Evolutionary conservation across 2,888 invertebrate genomes (phyloP), one percentile per base, ranked within the genome.

Genomic region (Nemoura dubitans): DNA sequence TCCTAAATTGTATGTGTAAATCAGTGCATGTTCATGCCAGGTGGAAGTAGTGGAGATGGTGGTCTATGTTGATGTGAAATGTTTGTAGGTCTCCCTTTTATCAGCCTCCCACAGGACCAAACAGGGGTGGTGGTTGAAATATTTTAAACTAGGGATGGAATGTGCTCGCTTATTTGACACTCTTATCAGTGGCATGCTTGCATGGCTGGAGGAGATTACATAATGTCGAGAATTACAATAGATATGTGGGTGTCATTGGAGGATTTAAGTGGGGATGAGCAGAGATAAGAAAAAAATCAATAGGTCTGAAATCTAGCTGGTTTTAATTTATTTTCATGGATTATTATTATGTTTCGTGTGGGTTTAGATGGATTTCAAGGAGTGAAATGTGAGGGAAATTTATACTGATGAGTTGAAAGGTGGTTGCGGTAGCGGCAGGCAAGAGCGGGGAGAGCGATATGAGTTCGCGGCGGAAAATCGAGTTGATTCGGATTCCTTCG

Each of bases 401-500:
- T 27, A 14, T 21, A 30, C 2, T 59, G 59, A 59, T 59, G 36
- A 36, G 36, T 3, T 36, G 36, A 36, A n/a, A n/a, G 3, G 36
- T 36, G 36, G 10, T 36, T 36, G 36, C 36, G 36, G 36, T 10
- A 36, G 5, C 10, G 36, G 36, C 5, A 36, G 36, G 10, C 36
- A 10, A 36, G 36, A 36, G 3, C 36, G 3, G 36, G 36, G 5
- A 10, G 36, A 6, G 3, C 36, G 10, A 36, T n/a, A 83, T 84
- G 84, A 76, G 28, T 29, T 59, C 83, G 59, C 86, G 87, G 14
- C 83, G 87, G 7, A 88, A 86, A 80, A 88, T 88, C n/a, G 86
- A 88, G 83, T 84, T 87, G 5, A 78, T 87, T 27, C 86, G 88
- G 7, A 36, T 88, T 10, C 86, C 88, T 28, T 87, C 88, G n/a